Percentiles rank a stretch among this genome's conserved stretches.
Evolutionary conservation across 37 sponge, comb jelly and placozoan species (phyloP).

Genomic region (Sycon ciliatum): DNA sequence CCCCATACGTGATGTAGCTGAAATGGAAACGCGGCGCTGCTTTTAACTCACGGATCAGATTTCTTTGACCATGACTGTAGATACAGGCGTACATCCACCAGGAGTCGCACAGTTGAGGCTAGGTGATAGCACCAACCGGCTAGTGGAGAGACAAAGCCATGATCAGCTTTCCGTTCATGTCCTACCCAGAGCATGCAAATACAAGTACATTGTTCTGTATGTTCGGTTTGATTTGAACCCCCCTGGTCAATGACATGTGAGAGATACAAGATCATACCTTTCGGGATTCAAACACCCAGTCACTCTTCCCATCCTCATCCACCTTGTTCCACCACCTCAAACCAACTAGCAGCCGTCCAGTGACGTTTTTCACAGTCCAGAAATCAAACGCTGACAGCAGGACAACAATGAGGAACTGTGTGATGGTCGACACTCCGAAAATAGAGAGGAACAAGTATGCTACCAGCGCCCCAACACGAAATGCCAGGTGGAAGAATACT

Average conservation of each 20-base stretch:
- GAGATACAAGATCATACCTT: constrained; percentile 46
- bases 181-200: too few relatives aligned
- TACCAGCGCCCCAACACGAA: constrained; percentile 61
- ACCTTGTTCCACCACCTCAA: constrained; percentile 99
- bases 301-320: constrained; percentile 81
- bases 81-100: too few relatives aligned
- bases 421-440: constrained; percentile 29
- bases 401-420: constrained; percentile 52
- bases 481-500: constrained; percentile 74
- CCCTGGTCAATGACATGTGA: not conserved
- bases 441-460: constrained; percentile 48
- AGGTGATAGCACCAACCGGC: too few relatives aligned
- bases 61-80: too few relatives aligned
- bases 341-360: constrained; percentile 80
- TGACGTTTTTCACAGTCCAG: constrained; percentile 93
- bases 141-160: too few relatives aligned
- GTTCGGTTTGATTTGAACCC: constrained; percentile 29
- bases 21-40: too few relatives aligned
- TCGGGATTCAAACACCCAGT: constrained; percentile 83
- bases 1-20: too few relatives aligned
- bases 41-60: too few relatives aligned
- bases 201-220: constrained; percentile 60
- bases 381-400: constrained; percentile 79
- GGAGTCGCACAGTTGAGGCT: too few relatives aligned
- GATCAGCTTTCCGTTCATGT: too few relatives aligned